A percentile compares a stretch with the other conserved stretches of the same genome.
Evolutionary conservation across 2,797 vertebrate species (phyloP).

Genomic region (Poecilia gillii): DNA sequence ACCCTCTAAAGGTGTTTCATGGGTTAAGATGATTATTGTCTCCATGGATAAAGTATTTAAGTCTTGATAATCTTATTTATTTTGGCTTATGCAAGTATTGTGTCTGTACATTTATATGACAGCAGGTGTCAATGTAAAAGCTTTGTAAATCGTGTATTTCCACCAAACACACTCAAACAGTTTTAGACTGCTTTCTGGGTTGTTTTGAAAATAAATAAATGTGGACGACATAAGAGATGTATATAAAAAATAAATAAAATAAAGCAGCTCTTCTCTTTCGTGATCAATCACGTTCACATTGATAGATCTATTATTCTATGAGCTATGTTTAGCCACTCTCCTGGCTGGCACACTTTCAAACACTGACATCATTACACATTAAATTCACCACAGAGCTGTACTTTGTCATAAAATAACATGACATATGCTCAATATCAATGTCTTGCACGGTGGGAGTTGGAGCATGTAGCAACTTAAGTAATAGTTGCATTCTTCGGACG

Average conservation of each 20-base stretch:
- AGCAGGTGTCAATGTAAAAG: constrained; percentile 9
- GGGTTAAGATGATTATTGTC: constrained; percentile 23
- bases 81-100: constrained; percentile 4
- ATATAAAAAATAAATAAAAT: constrained; percentile 17
- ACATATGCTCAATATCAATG: constrained; percentile 20
- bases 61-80: constrained; percentile 29
- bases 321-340: constrained; percentile 64
- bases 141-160: constrained; percentile 17
- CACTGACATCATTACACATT: constrained; percentile 59
- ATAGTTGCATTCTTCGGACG: constrained; percentile 8
- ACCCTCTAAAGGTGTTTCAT: constrained; percentile 13
- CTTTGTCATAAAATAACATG: constrained; percentile 41
- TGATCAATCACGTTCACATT: constrained; percentile 62
- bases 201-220: constrained; percentile 17
- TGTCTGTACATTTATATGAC: constrained; percentile 15
- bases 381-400: constrained; percentile 38
- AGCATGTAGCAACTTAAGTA: constrained; percentile 16
- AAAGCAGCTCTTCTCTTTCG: constrained; percentile 29
- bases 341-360: constrained; percentile 54
- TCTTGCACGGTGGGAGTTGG: constrained; percentile 7
- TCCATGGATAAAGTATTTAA: constrained; percentile 29
- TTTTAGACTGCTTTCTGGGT: constrained; percentile 7
- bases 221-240: not conserved
- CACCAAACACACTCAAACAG: constrained; percentile 11
- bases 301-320: constrained; percentile 60